phyloP scores from a whole-genome alignment of 2,888 invertebrate genomes.

The Agonopterix heracliana region DNA sequence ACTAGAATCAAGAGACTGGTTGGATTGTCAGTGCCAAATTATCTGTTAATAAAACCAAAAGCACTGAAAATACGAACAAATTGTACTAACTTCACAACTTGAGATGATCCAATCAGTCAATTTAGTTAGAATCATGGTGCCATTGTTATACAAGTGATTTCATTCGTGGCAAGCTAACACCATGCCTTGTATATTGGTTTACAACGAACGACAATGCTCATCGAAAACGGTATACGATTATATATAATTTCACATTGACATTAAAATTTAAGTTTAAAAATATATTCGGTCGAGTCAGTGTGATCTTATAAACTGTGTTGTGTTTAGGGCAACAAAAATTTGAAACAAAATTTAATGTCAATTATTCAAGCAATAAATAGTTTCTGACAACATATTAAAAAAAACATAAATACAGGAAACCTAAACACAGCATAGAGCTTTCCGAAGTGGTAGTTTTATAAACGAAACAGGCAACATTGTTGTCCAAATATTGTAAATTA shows the following conservation, averaged over 20 bases:
- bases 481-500: background rate
- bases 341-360: conserved; percentile 23
- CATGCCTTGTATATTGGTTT: background rate
- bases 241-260: conserved; percentile 9
- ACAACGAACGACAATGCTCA: conserved; percentile 5
- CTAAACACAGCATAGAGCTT: conserved; percentile 12
- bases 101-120: background rate
- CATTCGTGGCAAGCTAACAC: background rate
- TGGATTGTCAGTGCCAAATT: too few species aligned
- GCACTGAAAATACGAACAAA: too few species aligned
- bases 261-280: background rate
- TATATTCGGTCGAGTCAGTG: conserved; percentile 1
- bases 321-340: conserved; percentile 6
- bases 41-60: too few species aligned
- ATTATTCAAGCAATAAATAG: conserved; percentile 25
- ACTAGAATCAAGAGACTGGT: too few species aligned
- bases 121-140: background rate
- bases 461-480: background rate
- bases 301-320: conserved; percentile 15
- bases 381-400: background rate
- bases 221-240: conserved; percentile 8
- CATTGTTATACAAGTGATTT: background rate
- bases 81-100: too few species aligned
- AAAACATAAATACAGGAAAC: background rate
- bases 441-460: background rate